Evolutionary conservation across 2,888 invertebrate genomes (phyloP).

Genomic region (Gymnoscelis rufifasciata): DNA sequence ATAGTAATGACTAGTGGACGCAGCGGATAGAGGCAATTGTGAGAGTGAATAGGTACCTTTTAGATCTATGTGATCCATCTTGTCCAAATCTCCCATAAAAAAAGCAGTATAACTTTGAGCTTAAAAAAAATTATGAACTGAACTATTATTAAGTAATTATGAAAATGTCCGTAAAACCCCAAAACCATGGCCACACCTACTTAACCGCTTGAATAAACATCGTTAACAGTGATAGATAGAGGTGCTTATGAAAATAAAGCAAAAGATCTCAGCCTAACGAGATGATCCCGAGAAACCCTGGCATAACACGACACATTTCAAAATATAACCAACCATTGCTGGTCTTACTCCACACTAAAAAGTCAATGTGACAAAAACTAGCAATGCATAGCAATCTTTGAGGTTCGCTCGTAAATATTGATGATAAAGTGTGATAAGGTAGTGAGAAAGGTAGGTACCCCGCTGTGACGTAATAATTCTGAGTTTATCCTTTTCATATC

Average conservation of each 20-base stretch:
- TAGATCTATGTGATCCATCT: too few species aligned
- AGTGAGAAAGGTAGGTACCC: slow-evolving; percentile 58
- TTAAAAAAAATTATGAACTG: too few species aligned
- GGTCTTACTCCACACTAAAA: neutral
- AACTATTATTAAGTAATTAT: neutral
- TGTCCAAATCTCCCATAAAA: too few species aligned
- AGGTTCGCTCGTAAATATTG: slow-evolving; percentile 17
- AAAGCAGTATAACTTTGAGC: too few species aligned
- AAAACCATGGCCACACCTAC: slow-evolving; percentile 41
- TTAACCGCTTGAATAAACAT: slow-evolving; percentile 76
- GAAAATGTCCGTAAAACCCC: neutral
- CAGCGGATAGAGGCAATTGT: too few species aligned
- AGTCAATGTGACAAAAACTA: neutral
- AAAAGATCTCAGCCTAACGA: slow-evolving; percentile 69
- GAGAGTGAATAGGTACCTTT: too few species aligned
- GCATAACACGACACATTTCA: slow-evolving; percentile 15
- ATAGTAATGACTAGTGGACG: too few species aligned
- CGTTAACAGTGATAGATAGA: slow-evolving; percentile 79
- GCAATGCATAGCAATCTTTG: slow-evolving; percentile 29
- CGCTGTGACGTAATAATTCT: slow-evolving; percentile 76
- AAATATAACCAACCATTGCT: slow-evolving; percentile 36
- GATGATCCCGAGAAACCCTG: slow-evolving; percentile 38
- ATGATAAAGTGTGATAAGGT: slow-evolving; percentile 40
- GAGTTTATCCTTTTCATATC: slow-evolving; percentile 68
- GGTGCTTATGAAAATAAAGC: slow-evolving; percentile 77